Percentiles rank a stretch among this genome's conserved stretches.
Evolutionary conservation across 2,113 vertebrate species (phyloP).

Genomic region (Ochotona curzoniae): DNA sequence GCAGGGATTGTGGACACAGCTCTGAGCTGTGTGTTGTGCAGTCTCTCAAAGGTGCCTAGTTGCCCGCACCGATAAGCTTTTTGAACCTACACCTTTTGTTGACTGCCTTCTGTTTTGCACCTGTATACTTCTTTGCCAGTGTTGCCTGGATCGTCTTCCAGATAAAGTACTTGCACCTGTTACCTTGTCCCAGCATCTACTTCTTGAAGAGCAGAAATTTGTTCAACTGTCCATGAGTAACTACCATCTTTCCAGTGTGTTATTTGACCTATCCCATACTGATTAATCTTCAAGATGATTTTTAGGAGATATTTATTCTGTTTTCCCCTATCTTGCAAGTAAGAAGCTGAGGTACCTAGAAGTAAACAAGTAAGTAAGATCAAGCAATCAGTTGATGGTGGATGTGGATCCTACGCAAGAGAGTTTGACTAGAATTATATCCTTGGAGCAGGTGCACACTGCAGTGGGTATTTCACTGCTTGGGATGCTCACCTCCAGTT

Average conservation of each 20-base stretch:
- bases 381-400: conserved; percentile 13
- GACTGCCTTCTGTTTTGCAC: conserved; percentile 1
- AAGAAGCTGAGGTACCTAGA: conserved; percentile 27
- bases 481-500: no score
- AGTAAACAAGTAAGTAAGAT: not conserved
- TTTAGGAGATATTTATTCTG: not conserved
- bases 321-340: conserved; percentile 26
- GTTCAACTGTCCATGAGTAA: not conserved
- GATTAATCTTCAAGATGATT: conserved; percentile 38
- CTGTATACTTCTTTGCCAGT: conserved; percentile 26
- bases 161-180: not conserved
- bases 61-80: not conserved
- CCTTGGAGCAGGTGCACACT: not conserved
- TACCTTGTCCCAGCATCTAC: not conserved
- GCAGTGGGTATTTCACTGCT: no score
- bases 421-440: not conserved
- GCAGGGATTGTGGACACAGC: not conserved
- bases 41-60: not conserved
- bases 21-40: not conserved
- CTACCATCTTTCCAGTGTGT: not conserved
- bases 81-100: not conserved
- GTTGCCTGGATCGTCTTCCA: conserved; percentile 4
- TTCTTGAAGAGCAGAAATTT: conserved; percentile 42
- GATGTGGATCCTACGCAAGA: conserved; percentile 3
- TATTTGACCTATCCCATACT: conserved; percentile 13